Base-by-base conservation (phyloP, 2,113 vertebrate species). In the Cariama cristata region DNA sequence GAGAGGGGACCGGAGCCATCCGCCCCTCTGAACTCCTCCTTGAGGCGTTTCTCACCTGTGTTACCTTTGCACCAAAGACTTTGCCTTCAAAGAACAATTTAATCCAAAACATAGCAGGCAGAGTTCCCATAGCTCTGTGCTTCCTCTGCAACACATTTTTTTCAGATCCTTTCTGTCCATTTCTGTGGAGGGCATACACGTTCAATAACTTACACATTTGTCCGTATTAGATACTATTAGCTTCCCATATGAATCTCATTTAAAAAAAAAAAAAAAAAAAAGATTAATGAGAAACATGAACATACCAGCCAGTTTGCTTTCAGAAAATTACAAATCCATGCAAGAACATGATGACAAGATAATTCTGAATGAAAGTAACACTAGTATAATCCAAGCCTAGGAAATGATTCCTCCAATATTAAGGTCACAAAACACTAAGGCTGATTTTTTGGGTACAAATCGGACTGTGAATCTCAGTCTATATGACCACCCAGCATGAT, bases 301-400 rank as follows among this genome's bases (percentile, higher is more conserved):
- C 47, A 56, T 16, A 85, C 58, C 13, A 92, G 75, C 59, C 90
- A 83, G 85, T 64, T 47, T 88, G 76, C 88, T 86, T 96, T 93
- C 93, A 96, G 93, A 89, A 96, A 93, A 94, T 66, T 60, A 87
- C 53, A 88, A 89, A 95, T 82, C 56, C 72, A 79, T 47, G 58
- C 83, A 95, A 86, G 79, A 91, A 88, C 90, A 81, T 27, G 85
- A 90, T 83, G 92, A 96, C 69, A 92, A 81, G 75, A 95, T 66
- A 13, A 91, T 84, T 93, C 71, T 79, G 76, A 94, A 91, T 89
- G 56, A 96, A 96, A 96, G 86, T 58, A 88, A 77, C 77, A 92
- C 27, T 69, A 85, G 9, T 56, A 47, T 17, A 94, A 91, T 68
- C 77, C 63, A 72, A 91, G 86, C 19, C 32, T 67, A 69, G 60